Evolutionary conservation across 2,113 vertebrate genomes (phyloP).

Genomic region (Macaca mulatta): DNA sequence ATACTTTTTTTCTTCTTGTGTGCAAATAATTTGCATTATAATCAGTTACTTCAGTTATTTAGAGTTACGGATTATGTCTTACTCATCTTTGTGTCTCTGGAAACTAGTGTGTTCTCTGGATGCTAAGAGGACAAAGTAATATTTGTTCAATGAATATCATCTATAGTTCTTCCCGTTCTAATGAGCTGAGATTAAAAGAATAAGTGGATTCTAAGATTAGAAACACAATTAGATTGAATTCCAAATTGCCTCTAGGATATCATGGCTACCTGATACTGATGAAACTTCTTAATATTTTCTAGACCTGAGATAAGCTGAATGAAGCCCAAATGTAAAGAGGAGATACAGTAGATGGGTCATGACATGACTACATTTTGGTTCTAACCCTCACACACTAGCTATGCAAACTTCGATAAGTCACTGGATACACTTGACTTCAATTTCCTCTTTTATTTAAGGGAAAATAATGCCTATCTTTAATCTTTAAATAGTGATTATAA

Average conservation of each 20-base stretch:
- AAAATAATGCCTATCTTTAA: background rate
- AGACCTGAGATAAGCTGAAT: background rate
- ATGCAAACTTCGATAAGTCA: background rate
- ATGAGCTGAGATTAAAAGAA: background rate
- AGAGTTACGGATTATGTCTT: background rate
- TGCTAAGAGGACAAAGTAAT: background rate
- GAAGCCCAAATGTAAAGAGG: background rate
- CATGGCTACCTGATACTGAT: background rate
- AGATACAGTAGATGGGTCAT: too few relatives aligned
- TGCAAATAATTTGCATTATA: background rate
- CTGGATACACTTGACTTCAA: background rate
- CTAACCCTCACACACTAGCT: background rate
- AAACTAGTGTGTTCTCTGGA: background rate
- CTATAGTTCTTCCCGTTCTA: background rate
- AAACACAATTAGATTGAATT: background rate
- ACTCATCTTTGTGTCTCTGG: background rate
- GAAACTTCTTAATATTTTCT: background rate
- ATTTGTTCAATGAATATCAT: background rate
- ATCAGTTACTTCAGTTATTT: background rate
- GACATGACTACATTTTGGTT: background rate
- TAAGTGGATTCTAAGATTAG: constrained; percentile 17
- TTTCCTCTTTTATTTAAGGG: constrained; percentile 39
- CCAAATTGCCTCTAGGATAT: background rate
- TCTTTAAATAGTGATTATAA: background rate
- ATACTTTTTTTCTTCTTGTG: background rate